These are phyloP conservation scores for Oligia fasciuncula DNA, from an alignment of 2,888 invertebrate genomes.

Conservation along the genomic window DNA sequence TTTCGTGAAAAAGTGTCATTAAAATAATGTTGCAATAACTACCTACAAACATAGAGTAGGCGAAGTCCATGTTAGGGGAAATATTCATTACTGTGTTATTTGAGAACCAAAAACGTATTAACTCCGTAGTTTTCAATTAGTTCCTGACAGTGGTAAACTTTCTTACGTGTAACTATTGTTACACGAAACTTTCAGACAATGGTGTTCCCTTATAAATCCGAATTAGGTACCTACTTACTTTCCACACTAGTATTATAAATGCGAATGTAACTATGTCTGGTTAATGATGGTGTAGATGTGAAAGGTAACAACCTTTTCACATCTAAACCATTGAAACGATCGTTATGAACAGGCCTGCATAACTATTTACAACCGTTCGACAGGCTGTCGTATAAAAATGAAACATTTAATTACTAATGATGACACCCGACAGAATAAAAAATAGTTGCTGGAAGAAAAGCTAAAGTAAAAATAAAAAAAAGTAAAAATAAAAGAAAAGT, in stretches of 20 bases:
- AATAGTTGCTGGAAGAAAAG: too few relatives aligned
- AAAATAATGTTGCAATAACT: constrained; percentile 6
- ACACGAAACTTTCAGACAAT: not conserved
- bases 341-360: not conserved
- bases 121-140: constrained; percentile 3
- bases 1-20: constrained; percentile 37
- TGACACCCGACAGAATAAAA: too few relatives aligned
- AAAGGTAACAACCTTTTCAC: not conserved
- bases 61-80: not conserved
- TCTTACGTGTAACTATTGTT: too few relatives aligned
- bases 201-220: not conserved
- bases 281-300: too few relatives aligned
- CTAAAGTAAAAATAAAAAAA: too few relatives aligned
- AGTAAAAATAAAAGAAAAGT: too few relatives aligned
- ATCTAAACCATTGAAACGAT: not conserved
- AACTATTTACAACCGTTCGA: too few relatives aligned
- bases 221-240: not conserved
- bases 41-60: not conserved
- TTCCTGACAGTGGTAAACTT: constrained; percentile 5
- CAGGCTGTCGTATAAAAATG: too few relatives aligned
- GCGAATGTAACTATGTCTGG: not conserved
- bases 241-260: not conserved
- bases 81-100: not conserved
- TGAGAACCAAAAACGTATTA: not conserved
- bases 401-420: too few relatives aligned